These are phyloP conservation scores for Drosophila vallismaia DNA, from an alignment of 2,888 invertebrate genomes.

Conservation along the genomic window DNA sequence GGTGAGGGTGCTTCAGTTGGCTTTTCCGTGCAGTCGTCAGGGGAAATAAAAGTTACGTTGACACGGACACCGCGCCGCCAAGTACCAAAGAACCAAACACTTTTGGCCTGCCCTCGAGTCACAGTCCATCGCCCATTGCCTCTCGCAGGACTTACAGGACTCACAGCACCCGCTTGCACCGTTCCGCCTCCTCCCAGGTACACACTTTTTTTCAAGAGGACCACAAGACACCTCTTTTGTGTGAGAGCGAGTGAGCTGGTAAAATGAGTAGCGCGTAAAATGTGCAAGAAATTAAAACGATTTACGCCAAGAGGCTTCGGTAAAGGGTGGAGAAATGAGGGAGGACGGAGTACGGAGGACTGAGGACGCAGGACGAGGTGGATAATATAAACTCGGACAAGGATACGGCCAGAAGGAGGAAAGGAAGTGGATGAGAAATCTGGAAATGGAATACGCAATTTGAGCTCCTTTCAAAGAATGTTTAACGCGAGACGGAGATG, in stretches of 20 bases:
- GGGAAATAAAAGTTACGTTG: conserved; percentile 77
- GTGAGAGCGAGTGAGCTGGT: conserved; percentile 23
- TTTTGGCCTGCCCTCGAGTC: conserved; percentile 54
- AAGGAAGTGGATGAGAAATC: conserved; percentile 30
- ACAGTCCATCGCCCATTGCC: conserved; percentile 49
- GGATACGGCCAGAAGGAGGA: conserved; percentile 13
- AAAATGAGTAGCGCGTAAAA: conserved; percentile 56
- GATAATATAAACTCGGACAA: conserved; percentile 28
- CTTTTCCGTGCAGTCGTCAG: conserved; percentile 54
- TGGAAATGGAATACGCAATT: conserved; percentile 51
- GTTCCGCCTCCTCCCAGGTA: not conserved
- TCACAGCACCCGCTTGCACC: not conserved
- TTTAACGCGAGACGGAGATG: conserved; percentile 19
- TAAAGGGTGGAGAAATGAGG: conserved; percentile 10
- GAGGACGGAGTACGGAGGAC: conserved; percentile 12
- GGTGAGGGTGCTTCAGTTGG: conserved; percentile 32
- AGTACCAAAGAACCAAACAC: conserved; percentile 60
- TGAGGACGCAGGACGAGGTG: conserved; percentile 6
- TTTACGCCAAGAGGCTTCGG: conserved; percentile 48
- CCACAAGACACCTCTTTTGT: conserved; percentile 26
- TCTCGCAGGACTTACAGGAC: conserved; percentile 32
- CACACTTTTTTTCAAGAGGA: conserved; percentile 4
- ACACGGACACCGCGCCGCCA: conserved; percentile 69
- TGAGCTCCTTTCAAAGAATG: conserved; percentile 34
- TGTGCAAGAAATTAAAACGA: conserved; percentile 73